Evolutionary conservation across 2,797 vertebrate genomes (phyloP), one percentile per base, ranked within the genome.

Genomic region (Dallia pectoralis): DNA sequence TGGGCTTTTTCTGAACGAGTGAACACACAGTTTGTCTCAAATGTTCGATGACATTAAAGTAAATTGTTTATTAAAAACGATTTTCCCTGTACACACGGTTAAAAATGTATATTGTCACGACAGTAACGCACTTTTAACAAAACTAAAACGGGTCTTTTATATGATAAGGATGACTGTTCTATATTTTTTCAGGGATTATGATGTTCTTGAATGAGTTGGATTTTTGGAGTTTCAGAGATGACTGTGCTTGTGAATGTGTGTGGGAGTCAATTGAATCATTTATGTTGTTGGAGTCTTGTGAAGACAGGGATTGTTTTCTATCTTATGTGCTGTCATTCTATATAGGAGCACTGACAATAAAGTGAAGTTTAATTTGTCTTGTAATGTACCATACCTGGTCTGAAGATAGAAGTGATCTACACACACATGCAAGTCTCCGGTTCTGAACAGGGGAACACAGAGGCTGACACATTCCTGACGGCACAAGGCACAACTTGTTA

Each of bases 401-500:
- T 6, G 9, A 40, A 40, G 36, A 40, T 40, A 14, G 11, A 44
- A 44, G 2, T 12, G 40, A 44, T 14, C 14, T 11, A 44, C 40
- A 51, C 48, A 51, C 48, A 18, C 12, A 48, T 14, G 32, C 47
- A 51, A 81, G 81, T 81, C 78, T 76, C 36, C 84, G 40, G 40
- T 44, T 11, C 40, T 44, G 14, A 44, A 44, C 9, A 44, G 40
- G 40, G 1, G 40, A 61, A 62, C 79, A 79, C 82, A 90, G 81
- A 87, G 84, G 67, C 84, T 78, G 85, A 86, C 87, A 88, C 89
- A 91, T 91, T 93, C 88, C 92, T 88, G 88, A 78, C 78, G 81
- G 90, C 91, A 93, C 90, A 93, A 91, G 91, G 92, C 90, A 88
- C 75, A 90, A 93, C 91, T 92, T 93, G 91, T 92, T 90, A 87